Evolutionary conservation across 2,888 invertebrate species (phyloP), one percentile per base, ranked within the genome.

Genomic region (Tridacna gigas): DNA sequence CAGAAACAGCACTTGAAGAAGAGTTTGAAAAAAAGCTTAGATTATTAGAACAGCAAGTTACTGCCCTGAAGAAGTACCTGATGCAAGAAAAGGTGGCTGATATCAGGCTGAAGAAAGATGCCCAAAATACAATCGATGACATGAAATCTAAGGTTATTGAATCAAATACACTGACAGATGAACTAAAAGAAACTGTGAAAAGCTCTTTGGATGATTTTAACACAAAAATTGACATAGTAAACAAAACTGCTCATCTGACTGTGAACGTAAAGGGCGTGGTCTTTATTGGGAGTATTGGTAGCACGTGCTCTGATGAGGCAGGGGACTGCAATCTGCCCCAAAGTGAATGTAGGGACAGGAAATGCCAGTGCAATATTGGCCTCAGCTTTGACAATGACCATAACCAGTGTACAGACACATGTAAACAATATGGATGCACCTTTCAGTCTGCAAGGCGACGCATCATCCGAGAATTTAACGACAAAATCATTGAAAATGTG

Each of bases 381-480:
- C 79, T 82, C 20, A 84, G 86, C 67, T 86, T 82, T 47, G 51
- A 82, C 65, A 77, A 47, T 22, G 51, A 80, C 13, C 22, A 47
- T 25, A 63, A 76, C 22, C 37, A 67, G 12, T 86, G 86, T 47
- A 79, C 65, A 5, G 61, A 65, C 3, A 63, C 73, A 15, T 86
- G 86, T 45, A 25, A 60, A 0, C n/a, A 51, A 7, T 86, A 86
- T 37, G 86, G 84, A 12, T 63, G 45, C 22, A 82, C 80, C 1
- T 86, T 79, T 67, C 86, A 86, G 69, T 74, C 74, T 4, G 82
- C 80, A 9, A 67, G 37, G 15, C 77, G 61, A 4, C 45, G 65
- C 18, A 84, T 86, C 65, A 86, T 86, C 28, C 71, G 84, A 7
- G 86, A 84, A 9, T 74, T 51, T 69, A 86, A 86, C 66, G 71